A percentile compares a stretch with the other conserved stretches of the same genome.
These are phyloP conservation scores for Lepidurus arcticus DNA, from an alignment of 1,140 invertebrate genomes.

Conservation along the genomic window DNA sequence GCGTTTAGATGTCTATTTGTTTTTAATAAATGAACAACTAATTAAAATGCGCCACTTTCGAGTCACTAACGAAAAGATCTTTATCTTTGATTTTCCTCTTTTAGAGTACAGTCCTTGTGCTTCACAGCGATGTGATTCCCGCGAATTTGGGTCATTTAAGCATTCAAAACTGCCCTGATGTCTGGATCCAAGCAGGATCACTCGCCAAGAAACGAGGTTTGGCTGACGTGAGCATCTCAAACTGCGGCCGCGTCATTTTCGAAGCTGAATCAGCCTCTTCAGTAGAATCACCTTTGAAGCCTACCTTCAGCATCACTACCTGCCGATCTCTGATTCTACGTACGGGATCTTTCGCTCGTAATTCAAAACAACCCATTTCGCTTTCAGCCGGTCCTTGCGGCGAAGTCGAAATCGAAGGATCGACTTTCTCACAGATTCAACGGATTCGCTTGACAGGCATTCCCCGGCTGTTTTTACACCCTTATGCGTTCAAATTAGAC, in stretches of 20 bases:
- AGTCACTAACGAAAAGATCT: no score
- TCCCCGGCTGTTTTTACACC: background rate
- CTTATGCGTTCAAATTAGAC: constrained; percentile 27
- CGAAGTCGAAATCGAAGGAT: constrained; percentile 20
- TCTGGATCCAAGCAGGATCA: background rate
- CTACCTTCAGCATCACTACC: constrained; percentile 18
- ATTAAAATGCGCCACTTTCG: background rate
- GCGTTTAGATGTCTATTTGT: background rate
- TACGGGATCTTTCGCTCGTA: constrained; percentile 11
- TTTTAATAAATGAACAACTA: background rate
- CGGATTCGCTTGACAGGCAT: constrained; percentile 21
- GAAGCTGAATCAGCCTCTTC: background rate
- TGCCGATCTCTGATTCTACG: constrained; percentile 27
- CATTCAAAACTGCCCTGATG: background rate
- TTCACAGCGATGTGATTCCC: background rate
- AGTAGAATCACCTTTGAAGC: background rate
- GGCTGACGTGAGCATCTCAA: background rate
- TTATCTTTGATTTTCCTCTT: background rate
- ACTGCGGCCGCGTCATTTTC: constrained; percentile 4
- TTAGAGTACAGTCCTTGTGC: background rate
- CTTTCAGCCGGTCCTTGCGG: constrained; percentile 10
- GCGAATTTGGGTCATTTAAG: background rate
- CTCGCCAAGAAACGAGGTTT: background rate
- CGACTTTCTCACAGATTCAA: constrained; percentile 28
- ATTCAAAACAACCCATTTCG: background rate